These are phyloP conservation scores for Cromileptes altivelis DNA, from an alignment of 2,113 vertebrate species.

Conservation along the genomic window DNA sequence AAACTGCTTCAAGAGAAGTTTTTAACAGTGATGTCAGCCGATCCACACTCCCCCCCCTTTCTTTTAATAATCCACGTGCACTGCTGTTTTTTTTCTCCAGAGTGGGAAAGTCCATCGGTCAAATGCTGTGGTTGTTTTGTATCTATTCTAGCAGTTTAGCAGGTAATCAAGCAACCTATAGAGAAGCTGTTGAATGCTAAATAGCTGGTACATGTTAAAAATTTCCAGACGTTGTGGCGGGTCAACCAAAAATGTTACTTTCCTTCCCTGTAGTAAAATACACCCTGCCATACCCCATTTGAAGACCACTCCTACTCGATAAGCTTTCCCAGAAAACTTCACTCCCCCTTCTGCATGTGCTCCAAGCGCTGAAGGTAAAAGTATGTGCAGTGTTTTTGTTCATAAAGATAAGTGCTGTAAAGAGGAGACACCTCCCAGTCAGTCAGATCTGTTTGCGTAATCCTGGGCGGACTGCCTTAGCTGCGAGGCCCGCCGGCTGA, in stretches of 20 bases:
- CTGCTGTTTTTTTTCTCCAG: not conserved
- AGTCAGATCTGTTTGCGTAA: constrained; percentile 75
- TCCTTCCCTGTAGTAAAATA: constrained; percentile 5
- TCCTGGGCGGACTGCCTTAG: constrained; percentile 77
- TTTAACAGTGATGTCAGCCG: constrained; percentile 61
- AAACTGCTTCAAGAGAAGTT: constrained; percentile 16
- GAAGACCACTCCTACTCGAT: constrained; percentile 27
- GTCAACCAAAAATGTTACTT: not conserved
- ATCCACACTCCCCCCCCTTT: constrained; percentile 35
- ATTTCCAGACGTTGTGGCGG: not conserved
- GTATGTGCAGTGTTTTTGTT: constrained; percentile 46
- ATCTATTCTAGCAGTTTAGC: constrained; percentile 13
- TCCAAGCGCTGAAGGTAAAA: constrained; percentile 49
- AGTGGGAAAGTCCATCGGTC: not conserved
- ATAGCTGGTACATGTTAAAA: constrained; percentile 25
- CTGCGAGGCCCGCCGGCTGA: constrained; percentile 65
- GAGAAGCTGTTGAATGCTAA: not conserved
- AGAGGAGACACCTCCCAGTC: constrained; percentile 55
- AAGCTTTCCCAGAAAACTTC: constrained; percentile 15
- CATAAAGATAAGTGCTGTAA: constrained; percentile 47
- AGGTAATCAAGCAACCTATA: constrained; percentile 13
- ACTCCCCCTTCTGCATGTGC: constrained; percentile 30
- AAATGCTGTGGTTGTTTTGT: constrained; percentile 14
- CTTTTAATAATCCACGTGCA: constrained; percentile 15
- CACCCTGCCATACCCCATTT: not conserved